Base-by-base conservation (phyloP, 2,113 vertebrate genomes). In the Oreochromis aureus region DNA sequence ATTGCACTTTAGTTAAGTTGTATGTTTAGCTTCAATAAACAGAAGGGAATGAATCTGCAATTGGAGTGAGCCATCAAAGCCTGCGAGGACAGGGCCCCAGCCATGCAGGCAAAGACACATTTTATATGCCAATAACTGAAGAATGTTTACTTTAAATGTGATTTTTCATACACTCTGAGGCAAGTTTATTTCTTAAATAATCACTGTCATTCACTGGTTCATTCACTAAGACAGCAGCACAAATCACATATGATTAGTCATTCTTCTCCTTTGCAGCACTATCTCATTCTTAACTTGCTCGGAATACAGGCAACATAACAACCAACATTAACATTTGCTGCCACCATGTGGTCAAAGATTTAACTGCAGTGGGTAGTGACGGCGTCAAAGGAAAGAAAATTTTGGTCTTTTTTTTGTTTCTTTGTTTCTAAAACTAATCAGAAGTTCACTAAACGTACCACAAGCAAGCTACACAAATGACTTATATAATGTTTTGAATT, bases 271-370 rank as follows among this genome's bases (percentile, higher is more conserved):
- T 19, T 30, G 44, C 10, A 19, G 24, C 24, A 19, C 22, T 5
- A 48, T 3, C 27, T 78, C 46, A 46, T 34, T 32, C 27, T 34
- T 34, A 19, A 53, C 27, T 53, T 53, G 10, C 16, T 78, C 16
- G 41, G 10, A 53, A 78, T 34, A 19, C 12, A n/a, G 46, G 27
- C 24, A 32, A 32, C 16, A 6, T 78, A 32, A 48, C 34, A 6
- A 24, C 24, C 34, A 80, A 54, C 66, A 56, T 86, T 3, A 55
- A 53, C 88, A 61, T 93, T 81, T 92, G 78, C 94, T 94, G 94
- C 94, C 94, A 86, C 87, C 93, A 4, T 83, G 88, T 95, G 95
- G 83, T 24, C 44, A 71, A 61, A 86, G 4, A 46, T 3, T 27
- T 85, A 18, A 85, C 5, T 84, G 80, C 8, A 39, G 18, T 15